These are phyloP conservation scores for Hiodon alosoides DNA, from an alignment of 2,113 vertebrate genomes.

Conservation along the genomic window DNA sequence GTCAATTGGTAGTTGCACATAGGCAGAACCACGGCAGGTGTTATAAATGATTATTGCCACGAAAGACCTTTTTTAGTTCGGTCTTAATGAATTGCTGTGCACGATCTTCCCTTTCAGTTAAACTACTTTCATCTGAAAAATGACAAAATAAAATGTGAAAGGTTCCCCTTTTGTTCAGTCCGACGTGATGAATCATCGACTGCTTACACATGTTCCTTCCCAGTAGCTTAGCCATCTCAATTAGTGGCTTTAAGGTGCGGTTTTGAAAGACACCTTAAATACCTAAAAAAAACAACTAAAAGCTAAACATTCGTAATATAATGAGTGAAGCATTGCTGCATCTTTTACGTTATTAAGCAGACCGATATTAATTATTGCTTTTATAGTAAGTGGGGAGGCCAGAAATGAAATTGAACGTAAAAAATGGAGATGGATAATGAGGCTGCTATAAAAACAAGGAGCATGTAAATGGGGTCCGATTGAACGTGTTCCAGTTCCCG, in stretches of 20 bases:
- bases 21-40: too few species aligned
- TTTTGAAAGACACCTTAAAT: constrained; percentile 3
- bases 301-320: not conserved
- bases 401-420: not conserved
- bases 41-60: too few species aligned
- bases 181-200: not conserved
- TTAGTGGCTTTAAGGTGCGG: too few species aligned
- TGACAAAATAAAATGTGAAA: not conserved
- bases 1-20: too few species aligned
- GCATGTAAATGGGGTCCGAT: not conserved
- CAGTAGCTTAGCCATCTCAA: too few species aligned
- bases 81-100: too few species aligned
- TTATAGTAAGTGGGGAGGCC: not conserved
- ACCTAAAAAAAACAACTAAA: not conserved
- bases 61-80: too few species aligned
- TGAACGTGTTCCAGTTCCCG: not conserved
- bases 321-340: not conserved
- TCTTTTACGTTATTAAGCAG: not conserved
- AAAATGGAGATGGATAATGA: not conserved
- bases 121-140: not conserved
- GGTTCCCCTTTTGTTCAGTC: not conserved
- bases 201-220: not conserved
- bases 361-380: not conserved
- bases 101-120: not conserved
- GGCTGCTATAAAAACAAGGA: not conserved